phyloP scores from a whole-genome alignment of 1,140 invertebrate species.

The Drosophila pruinosa region DNA sequence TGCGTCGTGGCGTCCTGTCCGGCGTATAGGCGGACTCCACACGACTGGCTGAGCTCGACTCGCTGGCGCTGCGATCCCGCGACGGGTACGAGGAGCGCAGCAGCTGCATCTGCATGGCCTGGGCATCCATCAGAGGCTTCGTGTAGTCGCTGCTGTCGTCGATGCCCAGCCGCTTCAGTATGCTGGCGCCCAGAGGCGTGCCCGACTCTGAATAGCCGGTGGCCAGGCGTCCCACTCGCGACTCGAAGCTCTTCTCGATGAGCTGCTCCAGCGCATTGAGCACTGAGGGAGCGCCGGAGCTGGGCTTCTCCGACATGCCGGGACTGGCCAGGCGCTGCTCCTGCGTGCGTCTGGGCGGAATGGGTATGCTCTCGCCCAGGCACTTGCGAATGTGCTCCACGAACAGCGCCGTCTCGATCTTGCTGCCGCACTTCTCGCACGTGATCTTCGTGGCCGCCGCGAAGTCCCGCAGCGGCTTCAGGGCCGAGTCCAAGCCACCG shows the following conservation, averaged over 20 bases:
- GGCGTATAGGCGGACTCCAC: slow-evolving; percentile 89
- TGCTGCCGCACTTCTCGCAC: slow-evolving; percentile 97
- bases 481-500: slow-evolving; percentile 86
- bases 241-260: slow-evolving; percentile 98
- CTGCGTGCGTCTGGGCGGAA: slow-evolving; percentile 64
- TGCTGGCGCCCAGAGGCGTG: slow-evolving; percentile 93
- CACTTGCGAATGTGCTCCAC: slow-evolving; percentile 96
- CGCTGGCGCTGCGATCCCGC: slow-evolving; percentile 91
- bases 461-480: slow-evolving; percentile 86
- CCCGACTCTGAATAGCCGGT: slow-evolving; percentile 78
- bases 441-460: slow-evolving; percentile 90
- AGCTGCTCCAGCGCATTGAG: slow-evolving; percentile 97
- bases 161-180: slow-evolving; percentile 95
- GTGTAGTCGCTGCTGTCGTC: slow-evolving; percentile 96
- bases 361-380: slow-evolving; percentile 88
- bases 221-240: slow-evolving; percentile 85
- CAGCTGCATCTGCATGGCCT: slow-evolving; percentile 93
- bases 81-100: slow-evolving; percentile 87
- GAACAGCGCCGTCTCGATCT: slow-evolving; percentile 95
- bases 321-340: slow-evolving; percentile 79
- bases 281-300: slow-evolving; percentile 89
- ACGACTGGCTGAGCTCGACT: slow-evolving; percentile 92
- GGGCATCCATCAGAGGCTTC: slow-evolving; percentile 93
- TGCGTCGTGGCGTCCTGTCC: slow-evolving; percentile 88
- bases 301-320: slow-evolving; percentile 73